phyloP scores from a whole-genome alignment of 2,797 vertebrate genomes.

The Xerus rutilus region DNA sequence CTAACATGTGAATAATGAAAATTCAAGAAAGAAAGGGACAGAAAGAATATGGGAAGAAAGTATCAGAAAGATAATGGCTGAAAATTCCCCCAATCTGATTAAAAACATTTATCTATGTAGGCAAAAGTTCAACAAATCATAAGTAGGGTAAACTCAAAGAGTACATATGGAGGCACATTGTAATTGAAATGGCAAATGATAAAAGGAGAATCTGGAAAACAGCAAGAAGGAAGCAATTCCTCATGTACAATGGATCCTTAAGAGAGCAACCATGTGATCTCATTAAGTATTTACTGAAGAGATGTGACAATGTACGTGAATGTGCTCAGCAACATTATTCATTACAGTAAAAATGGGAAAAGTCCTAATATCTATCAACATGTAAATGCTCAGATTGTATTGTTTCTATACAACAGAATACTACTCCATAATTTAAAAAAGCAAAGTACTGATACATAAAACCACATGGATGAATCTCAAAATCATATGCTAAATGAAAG shows the following conservation, averaged over 20 bases:
- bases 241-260: not conserved
- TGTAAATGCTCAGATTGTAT: not conserved
- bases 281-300: not conserved
- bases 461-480: not conserved
- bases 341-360: not conserved
- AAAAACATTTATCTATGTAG: not conserved
- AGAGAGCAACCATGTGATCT: not conserved
- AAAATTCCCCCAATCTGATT: not conserved
- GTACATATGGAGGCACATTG: not conserved
- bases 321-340: not conserved
- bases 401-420: not conserved
- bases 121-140: not conserved
- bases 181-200: not conserved
- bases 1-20: not conserved
- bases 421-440: not conserved
- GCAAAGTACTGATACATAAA: not conserved
- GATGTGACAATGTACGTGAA: not conserved
- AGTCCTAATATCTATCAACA: not conserved
- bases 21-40: not conserved
- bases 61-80: not conserved
- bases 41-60: not conserved
- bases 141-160: not conserved
- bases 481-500: not conserved
- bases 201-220: not conserved
- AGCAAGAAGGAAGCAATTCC: not conserved